Base-by-base conservation (phyloP, 2,888 invertebrate species). In the Ochropleura plecta region DNA sequence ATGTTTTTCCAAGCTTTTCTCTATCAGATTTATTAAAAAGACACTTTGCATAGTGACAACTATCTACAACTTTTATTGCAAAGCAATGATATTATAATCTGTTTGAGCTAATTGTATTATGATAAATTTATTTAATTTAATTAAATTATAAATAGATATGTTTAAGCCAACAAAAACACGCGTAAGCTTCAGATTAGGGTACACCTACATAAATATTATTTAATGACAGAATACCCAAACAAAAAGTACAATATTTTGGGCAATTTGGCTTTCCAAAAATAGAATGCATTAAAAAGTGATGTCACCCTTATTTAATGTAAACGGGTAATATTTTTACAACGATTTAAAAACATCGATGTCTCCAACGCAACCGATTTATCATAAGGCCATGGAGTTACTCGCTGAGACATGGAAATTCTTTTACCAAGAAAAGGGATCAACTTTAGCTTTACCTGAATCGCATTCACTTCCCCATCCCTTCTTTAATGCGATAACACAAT, bases 321-420 rank as follows among this genome's bases (percentile, higher is more conserved):
- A 79, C 82, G 70, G 79, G 71, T 64, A 64, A 81, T 79, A 79
- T 86, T 78, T 78, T 79, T 65, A 70, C 70, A 81, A 67, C 51
- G 78, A 80, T 79, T 81, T 80, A 83, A 88, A 30, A 79, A 70
- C 48, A 70, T 76, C 78, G 51, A 84, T 83, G 66, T 76, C 82
- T 68, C 79, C 59, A 70, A 70, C 64, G 65, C 51, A 59, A 70
- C 76, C 83, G 79, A 88, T 88, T 86, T 87, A 87, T 88, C 86
- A 83, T 78, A 71, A 46, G 30, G 68, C 62, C 53, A 76, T 59
- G 79, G 81, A 80, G 78, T 79, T 74, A 63, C 40, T 62, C 67
- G 64, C 70, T 70, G 65, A 80, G 85, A 90, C 89, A 89, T 87
- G 90, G 81, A 90, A 92, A 91, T 90, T 92, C 90, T 91, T 91